Base-by-base conservation (phyloP, 2,797 vertebrate genomes). In the Eidolon dupreanum region DNA sequence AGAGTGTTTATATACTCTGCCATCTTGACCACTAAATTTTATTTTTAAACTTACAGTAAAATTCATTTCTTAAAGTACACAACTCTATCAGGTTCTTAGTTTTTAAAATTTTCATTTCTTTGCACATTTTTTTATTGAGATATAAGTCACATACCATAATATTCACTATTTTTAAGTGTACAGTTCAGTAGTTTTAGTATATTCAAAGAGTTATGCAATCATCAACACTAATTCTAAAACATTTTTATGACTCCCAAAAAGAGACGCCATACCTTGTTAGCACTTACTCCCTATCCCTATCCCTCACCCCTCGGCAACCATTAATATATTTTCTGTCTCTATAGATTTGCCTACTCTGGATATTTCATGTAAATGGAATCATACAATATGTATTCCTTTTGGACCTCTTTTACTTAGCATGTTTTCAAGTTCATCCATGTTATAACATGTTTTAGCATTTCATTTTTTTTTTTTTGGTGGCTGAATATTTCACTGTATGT, bases 1-100 rank as follows among this genome's bases (percentile, higher is more conserved):
- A 49, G 49, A 49, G 49, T 49, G 15, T 49, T 49, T 49, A 49
- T 4, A 15, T 49, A 49, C 15, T 49, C 49, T 49, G 15, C 49
- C 49, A 49, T 17, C 15, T 49, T 49, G 49, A 49, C 49, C 4
- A 49, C 49, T 49, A 6, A 49, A 49, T 16, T 71, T 22, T 77
- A 36, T 59, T 84, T 96, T 78, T 49, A 96, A 75, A 75, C 38
- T 85, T 31, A 41, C 4, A 61, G 26, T 66, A 75, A 86, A 90
- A 66, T 61, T 59, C 24, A 46, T 55, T 84, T 53, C 24, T 77
- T 70, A 46, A 6, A 38, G 10, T 61, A 61, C 31, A 61, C 3
- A 61, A 22, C 20, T 77, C 28, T 53, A 73, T 65, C 49, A 22
- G 71, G 6, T n/a, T 79, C 84, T 79, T 65, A n/a, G 13, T 41